Conservation (phyloP, 2,113 vertebrate species). For the Tapirus terrestris region DNA sequence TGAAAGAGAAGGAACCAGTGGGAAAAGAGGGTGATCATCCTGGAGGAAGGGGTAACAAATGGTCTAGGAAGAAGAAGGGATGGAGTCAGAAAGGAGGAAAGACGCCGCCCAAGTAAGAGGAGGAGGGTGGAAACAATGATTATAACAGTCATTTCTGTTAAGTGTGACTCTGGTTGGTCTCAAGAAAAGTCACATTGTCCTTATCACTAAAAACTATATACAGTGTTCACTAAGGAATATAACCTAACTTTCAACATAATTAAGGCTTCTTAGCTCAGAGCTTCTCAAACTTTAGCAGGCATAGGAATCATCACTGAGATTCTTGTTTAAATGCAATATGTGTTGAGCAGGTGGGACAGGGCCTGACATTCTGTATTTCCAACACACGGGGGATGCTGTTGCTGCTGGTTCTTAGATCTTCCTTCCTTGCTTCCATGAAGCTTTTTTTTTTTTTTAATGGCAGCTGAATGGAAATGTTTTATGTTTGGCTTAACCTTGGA, state of each 20-base stretch:
- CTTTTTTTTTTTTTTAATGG: not conserved
- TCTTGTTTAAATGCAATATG: not conserved
- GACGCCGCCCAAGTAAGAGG: not conserved
- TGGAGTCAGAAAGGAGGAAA: not conserved
- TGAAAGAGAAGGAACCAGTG: not conserved
- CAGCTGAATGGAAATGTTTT: slow-evolving; percentile 17
- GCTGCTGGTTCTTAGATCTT: not conserved
- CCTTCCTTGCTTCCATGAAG: not conserved
- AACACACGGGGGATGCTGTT: not conserved
- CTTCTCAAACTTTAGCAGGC: not conserved
- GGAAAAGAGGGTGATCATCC: not conserved
- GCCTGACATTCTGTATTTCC: not conserved
- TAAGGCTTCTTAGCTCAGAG: not conserved
- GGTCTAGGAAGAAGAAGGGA: not conserved
- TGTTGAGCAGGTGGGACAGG: not conserved
- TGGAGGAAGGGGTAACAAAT: not conserved
- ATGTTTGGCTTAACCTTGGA: not conserved
- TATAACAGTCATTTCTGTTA: slow-evolving; percentile 3
- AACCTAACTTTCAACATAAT: not conserved
- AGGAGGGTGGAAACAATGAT: not conserved
- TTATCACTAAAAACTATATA: not conserved
- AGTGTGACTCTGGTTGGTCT: not conserved
- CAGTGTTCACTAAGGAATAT: not conserved
- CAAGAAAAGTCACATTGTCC: not conserved
- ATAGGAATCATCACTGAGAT: not conserved